phyloP scores from a whole-genome alignment of 1,140 invertebrate genomes.

The Physella acuta region DNA sequence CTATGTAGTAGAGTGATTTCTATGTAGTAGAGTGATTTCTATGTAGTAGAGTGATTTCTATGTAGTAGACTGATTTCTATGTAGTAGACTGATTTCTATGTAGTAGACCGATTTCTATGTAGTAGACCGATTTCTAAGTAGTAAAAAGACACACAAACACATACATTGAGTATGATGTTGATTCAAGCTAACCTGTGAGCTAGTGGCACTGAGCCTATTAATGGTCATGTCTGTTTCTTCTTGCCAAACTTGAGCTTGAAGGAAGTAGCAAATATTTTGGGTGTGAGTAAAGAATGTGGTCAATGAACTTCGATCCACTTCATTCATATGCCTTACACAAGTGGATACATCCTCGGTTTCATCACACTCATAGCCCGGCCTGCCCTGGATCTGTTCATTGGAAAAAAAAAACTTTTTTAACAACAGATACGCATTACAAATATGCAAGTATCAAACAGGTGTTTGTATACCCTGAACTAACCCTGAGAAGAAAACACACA shows the following conservation, averaged over 20 bases:
- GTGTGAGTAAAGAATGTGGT: conserved; percentile 73
- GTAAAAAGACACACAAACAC: no score
- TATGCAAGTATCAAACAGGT: no score
- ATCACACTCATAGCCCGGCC: conserved; percentile 63
- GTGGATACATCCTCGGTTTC: conserved; percentile 51
- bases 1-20: no score
- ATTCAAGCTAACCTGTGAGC: conserved; percentile 53
- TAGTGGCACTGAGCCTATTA: conserved; percentile 59
- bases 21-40: no score
- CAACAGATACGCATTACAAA: background rate
- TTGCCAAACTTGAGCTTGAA: conserved; percentile 70
- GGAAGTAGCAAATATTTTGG: conserved; percentile 71
- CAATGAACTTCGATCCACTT: conserved; percentile 66
- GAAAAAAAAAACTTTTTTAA: background rate
- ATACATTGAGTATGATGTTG: no score
- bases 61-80: no score
- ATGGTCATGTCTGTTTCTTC: conserved; percentile 67
- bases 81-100: no score
- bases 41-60: no score
- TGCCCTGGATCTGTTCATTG: conserved; percentile 59
- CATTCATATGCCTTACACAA: conserved; percentile 67
- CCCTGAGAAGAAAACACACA: no score
- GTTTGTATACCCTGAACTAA: background rate
- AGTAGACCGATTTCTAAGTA: no score
- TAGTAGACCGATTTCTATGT: no score